Evolutionary conservation across 92 coral and sea anemone genomes (phyloP).

Genomic region (Phenganax subtilis): DNA sequence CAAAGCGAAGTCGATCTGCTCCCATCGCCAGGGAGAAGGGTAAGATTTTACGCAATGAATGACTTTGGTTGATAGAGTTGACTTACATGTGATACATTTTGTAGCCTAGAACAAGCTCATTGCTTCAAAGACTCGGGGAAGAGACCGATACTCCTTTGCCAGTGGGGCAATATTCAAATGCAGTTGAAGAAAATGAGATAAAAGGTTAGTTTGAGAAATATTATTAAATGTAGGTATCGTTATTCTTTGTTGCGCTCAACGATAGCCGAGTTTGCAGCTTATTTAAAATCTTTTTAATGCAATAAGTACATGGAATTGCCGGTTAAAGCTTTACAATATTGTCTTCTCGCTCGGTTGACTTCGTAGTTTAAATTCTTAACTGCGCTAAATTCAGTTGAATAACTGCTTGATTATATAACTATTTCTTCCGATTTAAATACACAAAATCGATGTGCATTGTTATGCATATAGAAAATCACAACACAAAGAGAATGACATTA

Average conservation of each 20-base stretch:
- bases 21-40: conserved; percentile 22
- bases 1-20: background rate
- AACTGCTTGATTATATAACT: too few species aligned
- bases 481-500: too few species aligned
- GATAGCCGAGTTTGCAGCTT: background rate
- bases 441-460: too few species aligned
- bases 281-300: too few species aligned
- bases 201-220: background rate
- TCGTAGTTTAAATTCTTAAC: too few species aligned
- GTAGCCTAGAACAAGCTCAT: conserved; percentile 33
- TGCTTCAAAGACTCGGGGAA: conserved; percentile 23
- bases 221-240: background rate
- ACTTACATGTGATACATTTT: background rate
- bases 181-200: conserved; percentile 25
- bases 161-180: background rate
- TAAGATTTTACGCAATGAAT: conserved; percentile 1
- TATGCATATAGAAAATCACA: too few species aligned
- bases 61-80: background rate
- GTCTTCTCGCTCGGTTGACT: too few species aligned
- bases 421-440: too few species aligned
- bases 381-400: too few species aligned
- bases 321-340: too few species aligned
- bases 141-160: conserved; percentile 11
- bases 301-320: too few species aligned
- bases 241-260: background rate